Percentiles rank a stretch among this genome's conserved stretches.
Evolutionary conservation across 2,888 invertebrate species (phyloP).

Genomic region (Galerucella nymphaeae): DNA sequence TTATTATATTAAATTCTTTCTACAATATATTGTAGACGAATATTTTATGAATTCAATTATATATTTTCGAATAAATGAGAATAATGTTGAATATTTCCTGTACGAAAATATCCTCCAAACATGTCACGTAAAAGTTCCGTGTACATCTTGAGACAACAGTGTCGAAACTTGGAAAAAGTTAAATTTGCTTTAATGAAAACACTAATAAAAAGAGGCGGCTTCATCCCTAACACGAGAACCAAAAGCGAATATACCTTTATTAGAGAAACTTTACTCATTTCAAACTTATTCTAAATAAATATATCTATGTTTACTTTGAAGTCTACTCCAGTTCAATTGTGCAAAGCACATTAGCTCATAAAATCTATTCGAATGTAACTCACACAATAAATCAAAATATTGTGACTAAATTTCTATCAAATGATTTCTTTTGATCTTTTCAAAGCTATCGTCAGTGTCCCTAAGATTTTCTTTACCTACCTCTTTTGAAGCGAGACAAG

Average conservation of each 20-base stretch:
- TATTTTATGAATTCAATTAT: too few relatives aligned
- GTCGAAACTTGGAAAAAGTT: slow-evolving; percentile 7
- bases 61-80: too few relatives aligned
- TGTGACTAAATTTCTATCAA: not conserved
- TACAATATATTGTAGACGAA: too few relatives aligned
- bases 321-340: not conserved
- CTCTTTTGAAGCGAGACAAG: too few relatives aligned
- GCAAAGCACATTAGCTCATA: not conserved
- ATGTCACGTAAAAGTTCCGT: not conserved
- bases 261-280: slow-evolving; percentile 14
- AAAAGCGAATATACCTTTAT: slow-evolving; percentile 8
- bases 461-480: too few relatives aligned
- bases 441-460: too few relatives aligned
- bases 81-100: too few relatives aligned
- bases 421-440: not conserved
- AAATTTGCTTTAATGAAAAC: slow-evolving; percentile 6
- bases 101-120: not conserved
- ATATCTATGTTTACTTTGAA: slow-evolving; percentile 13
- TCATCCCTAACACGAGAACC: slow-evolving; percentile 1
- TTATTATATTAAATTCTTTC: not conserved
- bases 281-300: slow-evolving; percentile 17
- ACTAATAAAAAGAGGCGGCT: slow-evolving; percentile 4
- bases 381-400: not conserved
- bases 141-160: not conserved
- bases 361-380: slow-evolving; percentile 1